Conservation (phyloP, 2,888 invertebrate species). For the Achlya flavicornis region DNA sequence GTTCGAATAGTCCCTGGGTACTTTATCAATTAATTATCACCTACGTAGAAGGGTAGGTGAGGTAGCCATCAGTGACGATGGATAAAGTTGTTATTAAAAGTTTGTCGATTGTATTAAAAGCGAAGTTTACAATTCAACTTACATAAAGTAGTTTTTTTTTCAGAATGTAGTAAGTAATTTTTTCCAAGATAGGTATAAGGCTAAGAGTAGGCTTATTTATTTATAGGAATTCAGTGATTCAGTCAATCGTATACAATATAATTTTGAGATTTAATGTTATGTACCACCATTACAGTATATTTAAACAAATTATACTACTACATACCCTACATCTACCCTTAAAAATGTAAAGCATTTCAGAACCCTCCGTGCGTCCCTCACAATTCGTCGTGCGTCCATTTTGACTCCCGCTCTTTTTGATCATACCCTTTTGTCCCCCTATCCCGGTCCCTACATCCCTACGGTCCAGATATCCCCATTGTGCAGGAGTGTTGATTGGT, state of each 20-base stretch:
- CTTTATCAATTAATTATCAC: constrained; percentile 76
- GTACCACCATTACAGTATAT: background rate
- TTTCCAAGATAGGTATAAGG: background rate
- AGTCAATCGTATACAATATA: too few species aligned
- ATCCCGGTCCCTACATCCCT: constrained; percentile 36
- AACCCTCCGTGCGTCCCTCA: constrained; percentile 34
- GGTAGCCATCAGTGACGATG: constrained; percentile 43
- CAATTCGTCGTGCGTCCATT: constrained; percentile 52
- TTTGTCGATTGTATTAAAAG: constrained; percentile 1
- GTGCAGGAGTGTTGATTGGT: constrained; percentile 75
- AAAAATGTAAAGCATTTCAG: constrained; percentile 20
- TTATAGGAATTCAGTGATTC: too few species aligned
- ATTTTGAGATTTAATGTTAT: too few species aligned
- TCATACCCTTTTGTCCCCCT: constrained; percentile 30
- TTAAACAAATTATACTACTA: constrained; percentile 15
- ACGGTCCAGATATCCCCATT: constrained; percentile 48
- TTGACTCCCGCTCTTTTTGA: constrained; percentile 36
- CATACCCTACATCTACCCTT: background rate
- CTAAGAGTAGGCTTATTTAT: too few species aligned
- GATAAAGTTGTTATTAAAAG: constrained; percentile 49
- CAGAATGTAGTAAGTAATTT: background rate
- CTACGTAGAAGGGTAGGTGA: constrained; percentile 50
- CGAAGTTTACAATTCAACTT: background rate
- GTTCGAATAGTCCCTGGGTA: constrained; percentile 55
- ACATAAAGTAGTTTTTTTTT: background rate